These are phyloP conservation scores for Caenorhabditis plicata DNA, from an alignment of 2,888 invertebrate genomes.

Conservation along the genomic window DNA sequence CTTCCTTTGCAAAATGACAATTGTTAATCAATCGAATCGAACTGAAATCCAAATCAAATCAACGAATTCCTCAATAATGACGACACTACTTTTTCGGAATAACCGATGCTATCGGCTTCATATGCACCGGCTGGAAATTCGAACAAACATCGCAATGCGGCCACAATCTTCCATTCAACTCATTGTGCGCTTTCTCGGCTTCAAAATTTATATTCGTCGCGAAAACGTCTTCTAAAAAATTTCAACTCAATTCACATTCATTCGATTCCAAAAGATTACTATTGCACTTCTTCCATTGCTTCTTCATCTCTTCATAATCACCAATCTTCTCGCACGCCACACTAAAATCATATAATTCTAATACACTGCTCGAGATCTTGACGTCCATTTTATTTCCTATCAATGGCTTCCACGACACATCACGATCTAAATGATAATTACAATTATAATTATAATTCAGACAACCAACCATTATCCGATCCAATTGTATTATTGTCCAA, in stretches of 20 bases:
- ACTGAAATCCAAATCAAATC: conserved; percentile 16
- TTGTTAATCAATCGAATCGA: conserved; percentile 63
- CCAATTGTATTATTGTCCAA: no score
- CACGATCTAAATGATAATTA: no score
- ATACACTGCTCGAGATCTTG: no score
- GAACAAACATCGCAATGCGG: conserved; percentile 72
- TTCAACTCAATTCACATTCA: not conserved
- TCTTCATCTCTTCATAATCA: not conserved
- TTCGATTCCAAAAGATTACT: conserved; percentile 9
- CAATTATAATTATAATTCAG: no score
- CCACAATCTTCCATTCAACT: conserved; percentile 45
- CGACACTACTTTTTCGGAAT: not conserved
- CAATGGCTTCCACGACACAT: no score
- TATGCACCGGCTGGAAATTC: conserved; percentile 66
- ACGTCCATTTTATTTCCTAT: no score
- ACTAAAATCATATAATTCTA: no score
- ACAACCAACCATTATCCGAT: no score
- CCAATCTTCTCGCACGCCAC: no score
- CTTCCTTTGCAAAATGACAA: conserved; percentile 65
- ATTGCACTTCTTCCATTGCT: conserved; percentile 1
- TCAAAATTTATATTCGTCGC: conserved; percentile 66
- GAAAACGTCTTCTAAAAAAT: conserved; percentile 47
- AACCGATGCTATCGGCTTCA: conserved; percentile 11
- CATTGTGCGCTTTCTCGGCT: conserved; percentile 29
- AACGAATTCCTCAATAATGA: not conserved